Percentiles rank a stretch among this genome's conserved stretches.
Conservation (phyloP, 1,140 invertebrate genomes). For the Sipha flava region DNA sequence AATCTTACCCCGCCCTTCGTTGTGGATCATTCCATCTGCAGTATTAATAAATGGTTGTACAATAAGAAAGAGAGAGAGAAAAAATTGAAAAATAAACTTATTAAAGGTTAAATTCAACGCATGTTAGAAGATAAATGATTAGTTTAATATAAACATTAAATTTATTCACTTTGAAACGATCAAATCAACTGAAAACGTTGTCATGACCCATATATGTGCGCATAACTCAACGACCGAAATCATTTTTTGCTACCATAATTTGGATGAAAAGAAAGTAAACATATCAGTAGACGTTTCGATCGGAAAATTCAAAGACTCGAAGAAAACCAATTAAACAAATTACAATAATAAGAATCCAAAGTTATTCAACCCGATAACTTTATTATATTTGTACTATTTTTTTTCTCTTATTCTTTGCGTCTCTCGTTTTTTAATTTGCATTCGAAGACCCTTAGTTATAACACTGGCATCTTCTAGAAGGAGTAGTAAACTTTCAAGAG, state of each 20-base stretch:
- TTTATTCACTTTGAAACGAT: background rate
- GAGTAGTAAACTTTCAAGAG: slow-evolving; percentile 7
- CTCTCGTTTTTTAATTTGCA: background rate
- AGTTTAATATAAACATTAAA: no score
- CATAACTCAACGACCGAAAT: background rate
- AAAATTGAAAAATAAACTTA: background rate
- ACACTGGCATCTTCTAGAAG: background rate
- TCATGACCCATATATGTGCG: background rate
- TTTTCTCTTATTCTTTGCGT: background rate
- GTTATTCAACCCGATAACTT: background rate
- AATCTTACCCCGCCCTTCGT: background rate
- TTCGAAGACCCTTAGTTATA: background rate
- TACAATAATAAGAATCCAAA: background rate
- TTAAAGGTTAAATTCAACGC: no score
- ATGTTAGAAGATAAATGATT: no score
- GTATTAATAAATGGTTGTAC: background rate
- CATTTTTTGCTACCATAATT: background rate
- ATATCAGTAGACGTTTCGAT: background rate
- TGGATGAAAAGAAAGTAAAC: background rate
- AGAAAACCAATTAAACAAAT: background rate
- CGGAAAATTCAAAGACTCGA: background rate
- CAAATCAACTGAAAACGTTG: background rate
- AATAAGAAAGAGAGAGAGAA: no score
- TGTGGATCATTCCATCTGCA: background rate
- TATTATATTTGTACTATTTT: background rate